Conservation (phyloP, 2,113 vertebrate genomes). For the Asarcornis scutulata region DNA sequence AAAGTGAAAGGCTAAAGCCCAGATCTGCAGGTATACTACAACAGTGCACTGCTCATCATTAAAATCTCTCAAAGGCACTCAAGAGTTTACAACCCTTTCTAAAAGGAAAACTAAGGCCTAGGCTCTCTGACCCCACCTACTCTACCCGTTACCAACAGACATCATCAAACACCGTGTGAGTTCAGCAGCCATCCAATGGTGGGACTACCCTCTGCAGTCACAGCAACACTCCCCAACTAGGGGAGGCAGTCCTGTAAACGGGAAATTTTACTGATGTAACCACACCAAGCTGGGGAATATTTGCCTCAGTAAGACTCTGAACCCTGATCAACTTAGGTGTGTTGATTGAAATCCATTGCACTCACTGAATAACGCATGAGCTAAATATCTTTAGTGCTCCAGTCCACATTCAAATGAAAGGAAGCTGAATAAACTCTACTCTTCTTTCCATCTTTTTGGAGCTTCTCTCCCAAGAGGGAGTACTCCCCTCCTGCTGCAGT, state of each 20-base stretch:
- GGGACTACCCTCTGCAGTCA: neutral
- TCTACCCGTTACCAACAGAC: neutral
- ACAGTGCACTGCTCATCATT: neutral
- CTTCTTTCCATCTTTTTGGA: neutral
- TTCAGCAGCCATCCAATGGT: neutral
- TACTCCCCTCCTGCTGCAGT: neutral
- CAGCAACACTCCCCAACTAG: neutral
- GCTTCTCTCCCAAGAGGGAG: neutral
- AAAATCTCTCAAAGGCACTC: neutral
- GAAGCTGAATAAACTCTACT: neutral
- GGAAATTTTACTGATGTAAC: neutral
- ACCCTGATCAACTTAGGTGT: neutral
- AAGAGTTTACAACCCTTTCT: neutral
- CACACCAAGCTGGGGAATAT: neutral
- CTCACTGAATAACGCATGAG: neutral
- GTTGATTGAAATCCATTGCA: neutral
- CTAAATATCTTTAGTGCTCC: neutral
- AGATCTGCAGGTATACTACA: neutral
- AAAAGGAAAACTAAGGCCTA: neutral
- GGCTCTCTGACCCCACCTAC: neutral
- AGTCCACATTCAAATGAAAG: neutral
- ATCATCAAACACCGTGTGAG: fast-evolving
- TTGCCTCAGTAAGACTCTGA: neutral
- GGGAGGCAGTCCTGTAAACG: neutral
- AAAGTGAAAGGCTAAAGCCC: neutral